These are phyloP conservation scores for Herpetotheres cachinnans DNA, from an alignment of 2,113 vertebrate species.

Conservation along the genomic window DNA sequence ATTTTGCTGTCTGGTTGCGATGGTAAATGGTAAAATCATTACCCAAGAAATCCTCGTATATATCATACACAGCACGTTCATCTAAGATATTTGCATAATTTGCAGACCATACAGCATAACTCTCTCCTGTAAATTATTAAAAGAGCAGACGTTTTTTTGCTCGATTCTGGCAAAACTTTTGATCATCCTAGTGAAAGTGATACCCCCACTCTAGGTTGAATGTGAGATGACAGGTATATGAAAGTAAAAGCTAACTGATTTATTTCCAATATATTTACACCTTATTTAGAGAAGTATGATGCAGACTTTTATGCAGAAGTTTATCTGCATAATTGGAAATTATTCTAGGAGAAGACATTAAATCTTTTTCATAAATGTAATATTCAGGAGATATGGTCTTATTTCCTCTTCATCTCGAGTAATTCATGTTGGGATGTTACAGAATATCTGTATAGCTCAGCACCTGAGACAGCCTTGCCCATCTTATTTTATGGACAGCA, in stretches of 20 bases:
- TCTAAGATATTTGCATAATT: background rate
- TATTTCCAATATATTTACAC: background rate
- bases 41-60: accelerated
- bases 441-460: background rate
- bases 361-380: background rate
- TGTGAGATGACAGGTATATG: background rate
- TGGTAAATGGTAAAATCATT: background rate
- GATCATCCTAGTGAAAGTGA: background rate
- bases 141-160: background rate
- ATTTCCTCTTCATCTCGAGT: background rate
- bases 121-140: background rate
- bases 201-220: background rate
- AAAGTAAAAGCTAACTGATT: background rate
- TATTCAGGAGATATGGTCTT: background rate
- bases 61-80: background rate
- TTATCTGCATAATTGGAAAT: background rate
- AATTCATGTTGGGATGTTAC: background rate
- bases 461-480: background rate
- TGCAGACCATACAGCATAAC: background rate
- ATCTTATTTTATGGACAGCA: background rate
- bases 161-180: background rate
- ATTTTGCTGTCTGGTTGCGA: background rate
- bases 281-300: background rate
- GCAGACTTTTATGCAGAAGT: background rate
- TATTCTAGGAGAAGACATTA: background rate